These are phyloP conservation scores for Glaucomys volans DNA, from an alignment of 2,113 vertebrate genomes.

Conservation along the genomic window DNA sequence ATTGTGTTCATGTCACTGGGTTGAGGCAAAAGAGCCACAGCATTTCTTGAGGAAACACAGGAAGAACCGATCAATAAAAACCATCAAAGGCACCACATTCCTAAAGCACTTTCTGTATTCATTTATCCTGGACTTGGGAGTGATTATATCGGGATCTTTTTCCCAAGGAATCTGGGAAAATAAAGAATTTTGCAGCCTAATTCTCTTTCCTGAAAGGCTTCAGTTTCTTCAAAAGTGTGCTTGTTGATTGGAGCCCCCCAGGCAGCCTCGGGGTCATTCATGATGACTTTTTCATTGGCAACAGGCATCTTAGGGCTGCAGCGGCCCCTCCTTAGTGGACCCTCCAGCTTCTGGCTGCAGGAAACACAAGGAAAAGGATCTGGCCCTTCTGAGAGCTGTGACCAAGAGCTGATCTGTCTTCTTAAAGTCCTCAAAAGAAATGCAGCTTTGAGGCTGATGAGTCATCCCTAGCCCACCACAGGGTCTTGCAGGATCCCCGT, in stretches of 20 bases:
- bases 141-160: conserved; percentile 30
- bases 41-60: conserved; percentile 43
- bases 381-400: neutral
- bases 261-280: neutral
- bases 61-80: conserved; percentile 47
- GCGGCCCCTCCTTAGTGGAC: neutral
- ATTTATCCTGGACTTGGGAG: neutral
- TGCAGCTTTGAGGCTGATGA: neutral
- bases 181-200: neutral
- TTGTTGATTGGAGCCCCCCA: neutral
- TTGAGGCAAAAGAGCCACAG: neutral
- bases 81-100: neutral
- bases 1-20: neutral
- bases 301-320: neutral
- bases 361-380: neutral
- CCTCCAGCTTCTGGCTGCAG: neutral
- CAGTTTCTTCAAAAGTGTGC: neutral
- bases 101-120: conserved; percentile 5
- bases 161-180: conserved; percentile 59
- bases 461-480: neutral
- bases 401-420: neutral
- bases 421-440: neutral
- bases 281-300: neutral
- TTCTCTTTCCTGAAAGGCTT: neutral
- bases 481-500: too few species aligned